Evolutionary conservation across 2,888 invertebrate genomes (phyloP), one percentile per base, ranked within the genome.

Genomic region (Meteorus colon): DNA sequence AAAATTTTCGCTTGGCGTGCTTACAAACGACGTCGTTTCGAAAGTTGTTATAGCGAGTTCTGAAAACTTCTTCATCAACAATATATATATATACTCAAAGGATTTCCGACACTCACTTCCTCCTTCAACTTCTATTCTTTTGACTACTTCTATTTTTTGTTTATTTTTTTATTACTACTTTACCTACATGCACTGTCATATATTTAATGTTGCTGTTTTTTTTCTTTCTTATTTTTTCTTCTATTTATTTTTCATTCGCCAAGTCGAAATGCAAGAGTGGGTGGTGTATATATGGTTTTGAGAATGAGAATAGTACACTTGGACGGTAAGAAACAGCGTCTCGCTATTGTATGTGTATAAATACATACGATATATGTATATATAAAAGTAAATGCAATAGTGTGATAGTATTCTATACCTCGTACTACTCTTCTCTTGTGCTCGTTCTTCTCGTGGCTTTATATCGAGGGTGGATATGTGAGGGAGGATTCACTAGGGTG

Each of bases 401-500:
- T 55, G 55, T 24, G 55, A 19, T 55, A 8, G 55, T 55, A 19
- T 19, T 19, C 19, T 19, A 55, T 55, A 19, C 4, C n/a, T 19
- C 2, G 2, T 24, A 55, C n/a, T 48, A 16, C 55, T 55, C 10
- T 55, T 48, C 48, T 48, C 31, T 70, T 8, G 4, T 31, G 70
- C 77, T 66, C 70, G 67, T 65, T 63, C 51, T 66, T 73, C 37
- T 27, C 51, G 48, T 48, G 62, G 59, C 70, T 69, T 77, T 48
- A 55, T 55, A 73, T 66, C 45, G 74, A 70, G 81, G 79, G 78
- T 81, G 77, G 77, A 77, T 66, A 31, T 65, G 65, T 65, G 65
- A 65, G 68, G 51, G 69, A 55, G 69, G 59, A 70, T 70, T 29
- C 31, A 59, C 34, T 31, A 55, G 29, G 24, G 69, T 70, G 51